Percentiles rank a stretch among this genome's conserved stretches.
These are phyloP conservation scores for Neomorphus geoffroyi DNA, from an alignment of 2,797 vertebrate species.

Conservation along the genomic window DNA sequence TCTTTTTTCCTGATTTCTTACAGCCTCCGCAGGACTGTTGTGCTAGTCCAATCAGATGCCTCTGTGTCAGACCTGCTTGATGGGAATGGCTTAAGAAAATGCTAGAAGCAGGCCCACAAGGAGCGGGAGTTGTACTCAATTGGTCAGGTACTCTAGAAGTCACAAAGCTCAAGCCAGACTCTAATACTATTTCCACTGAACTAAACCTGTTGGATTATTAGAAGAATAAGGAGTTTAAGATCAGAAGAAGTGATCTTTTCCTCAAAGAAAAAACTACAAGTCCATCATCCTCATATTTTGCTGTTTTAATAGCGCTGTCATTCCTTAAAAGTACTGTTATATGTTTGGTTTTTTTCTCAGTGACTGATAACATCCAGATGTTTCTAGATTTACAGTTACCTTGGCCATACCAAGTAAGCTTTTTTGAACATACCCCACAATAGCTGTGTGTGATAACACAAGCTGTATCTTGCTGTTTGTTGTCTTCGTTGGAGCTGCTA, in stretches of 20 bases:
- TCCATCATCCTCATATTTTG: background rate
- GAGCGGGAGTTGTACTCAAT: background rate
- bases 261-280: background rate
- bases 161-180: background rate
- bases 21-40: background rate
- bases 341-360: background rate
- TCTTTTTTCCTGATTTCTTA: background rate
- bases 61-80: background rate
- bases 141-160: background rate
- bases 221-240: background rate
- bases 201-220: background rate
- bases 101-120: background rate
- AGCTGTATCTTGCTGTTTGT: background rate
- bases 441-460: background rate
- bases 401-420: background rate
- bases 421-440: accelerated
- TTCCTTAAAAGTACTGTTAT: background rate
- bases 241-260: background rate
- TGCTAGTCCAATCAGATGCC: background rate
- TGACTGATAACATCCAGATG: background rate
- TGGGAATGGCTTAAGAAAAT: background rate
- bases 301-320: background rate
- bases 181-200: background rate
- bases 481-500: background rate
- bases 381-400: background rate